Percentiles rank a stretch among this genome's conserved stretches.
phyloP scores from a whole-genome alignment of 2,797 vertebrate species.

The Peromyscus melanophrys region DNA sequence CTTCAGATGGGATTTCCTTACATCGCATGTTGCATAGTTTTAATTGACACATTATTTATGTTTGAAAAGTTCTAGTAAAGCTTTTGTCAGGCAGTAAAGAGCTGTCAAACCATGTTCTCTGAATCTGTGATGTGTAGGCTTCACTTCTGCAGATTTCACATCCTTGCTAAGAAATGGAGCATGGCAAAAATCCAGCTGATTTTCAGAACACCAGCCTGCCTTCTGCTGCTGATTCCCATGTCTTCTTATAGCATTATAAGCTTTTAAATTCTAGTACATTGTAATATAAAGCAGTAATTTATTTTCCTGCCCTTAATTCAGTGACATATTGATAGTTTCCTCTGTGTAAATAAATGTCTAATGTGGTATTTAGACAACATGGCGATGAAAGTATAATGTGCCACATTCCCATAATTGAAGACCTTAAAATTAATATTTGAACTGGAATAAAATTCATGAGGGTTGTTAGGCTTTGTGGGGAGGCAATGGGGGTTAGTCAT shows the following conservation, averaged over 20 bases:
- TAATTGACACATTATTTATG: not conserved
- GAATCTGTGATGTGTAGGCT: not conserved
- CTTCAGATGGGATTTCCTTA: conserved; percentile 44
- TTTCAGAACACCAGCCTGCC: not conserved
- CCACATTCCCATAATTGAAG: conserved; percentile 19
- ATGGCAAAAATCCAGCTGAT: not conserved
- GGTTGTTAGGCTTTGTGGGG: not conserved
- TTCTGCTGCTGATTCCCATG: not conserved
- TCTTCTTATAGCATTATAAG: not conserved
- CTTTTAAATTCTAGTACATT: not conserved
- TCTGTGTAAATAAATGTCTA: not conserved
- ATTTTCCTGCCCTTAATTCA: conserved; percentile 27
- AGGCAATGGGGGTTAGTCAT: not conserved
- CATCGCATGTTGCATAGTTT: not conserved
- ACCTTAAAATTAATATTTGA: not conserved
- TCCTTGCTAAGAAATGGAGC: not conserved
- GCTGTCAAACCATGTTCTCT: accelerated
- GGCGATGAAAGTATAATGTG: not conserved
- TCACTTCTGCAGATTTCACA: not conserved
- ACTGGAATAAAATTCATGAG: not conserved
- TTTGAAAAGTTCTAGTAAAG: not conserved
- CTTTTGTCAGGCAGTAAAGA: not conserved
- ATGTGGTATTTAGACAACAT: not conserved
- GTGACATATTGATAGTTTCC: not conserved
- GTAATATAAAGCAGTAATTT: not conserved